phyloP scores from a whole-genome alignment of 2,888 invertebrate genomes.

The Trichacis sp. region DNA sequence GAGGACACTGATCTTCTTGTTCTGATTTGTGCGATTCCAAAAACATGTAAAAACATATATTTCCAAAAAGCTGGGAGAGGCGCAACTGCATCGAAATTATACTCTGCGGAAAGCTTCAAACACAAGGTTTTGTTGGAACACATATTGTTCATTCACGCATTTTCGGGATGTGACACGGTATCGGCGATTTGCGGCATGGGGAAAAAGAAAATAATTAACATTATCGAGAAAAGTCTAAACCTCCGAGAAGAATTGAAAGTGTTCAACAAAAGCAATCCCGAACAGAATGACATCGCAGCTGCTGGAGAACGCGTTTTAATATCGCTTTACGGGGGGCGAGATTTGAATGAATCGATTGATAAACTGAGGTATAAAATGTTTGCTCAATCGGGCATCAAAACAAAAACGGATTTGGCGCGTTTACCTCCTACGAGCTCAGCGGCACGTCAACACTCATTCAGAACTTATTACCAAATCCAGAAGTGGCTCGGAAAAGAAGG shows the following conservation, averaged over 20 bases:
- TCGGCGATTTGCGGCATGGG: background rate
- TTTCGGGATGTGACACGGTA: background rate
- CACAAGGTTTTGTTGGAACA: background rate
- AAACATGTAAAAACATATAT: background rate
- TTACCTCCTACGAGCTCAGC: constrained; percentile 28
- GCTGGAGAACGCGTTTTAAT: background rate
- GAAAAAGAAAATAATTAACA: no score
- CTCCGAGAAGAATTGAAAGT: no score
- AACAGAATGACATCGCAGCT: background rate
- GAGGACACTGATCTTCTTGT: background rate
- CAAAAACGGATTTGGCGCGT: constrained; percentile 10
- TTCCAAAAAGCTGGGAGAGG: background rate
- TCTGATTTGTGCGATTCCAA: background rate
- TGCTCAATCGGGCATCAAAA: background rate
- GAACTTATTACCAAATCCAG: constrained; percentile 31
- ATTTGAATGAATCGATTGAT: no score
- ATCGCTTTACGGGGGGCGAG: background rate
- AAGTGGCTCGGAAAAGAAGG: background rate
- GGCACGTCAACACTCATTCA: constrained; percentile 19
- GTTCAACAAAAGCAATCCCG: background rate
- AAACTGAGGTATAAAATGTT: no score
- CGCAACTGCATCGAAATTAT: background rate
- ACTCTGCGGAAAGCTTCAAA: background rate
- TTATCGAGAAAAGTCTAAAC: no score
- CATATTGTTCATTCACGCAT: background rate